These are phyloP conservation scores for Lymantria monacha DNA, from an alignment of 2,888 invertebrate genomes.

Conservation along the genomic window DNA sequence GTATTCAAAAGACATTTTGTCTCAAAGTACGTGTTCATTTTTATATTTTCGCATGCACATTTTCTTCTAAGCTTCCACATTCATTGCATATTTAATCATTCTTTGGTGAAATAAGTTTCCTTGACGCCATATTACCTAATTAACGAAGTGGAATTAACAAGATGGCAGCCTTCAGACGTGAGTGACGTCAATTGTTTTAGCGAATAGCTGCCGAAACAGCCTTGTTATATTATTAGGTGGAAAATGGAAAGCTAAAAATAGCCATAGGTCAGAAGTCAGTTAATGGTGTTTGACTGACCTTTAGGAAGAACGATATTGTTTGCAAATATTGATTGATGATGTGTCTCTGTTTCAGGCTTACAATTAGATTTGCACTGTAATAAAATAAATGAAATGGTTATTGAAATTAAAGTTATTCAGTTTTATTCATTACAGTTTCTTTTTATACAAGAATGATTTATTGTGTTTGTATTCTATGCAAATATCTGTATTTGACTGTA, in stretches of 20 bases:
- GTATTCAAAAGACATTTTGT: conserved; percentile 34
- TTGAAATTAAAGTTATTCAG: no score
- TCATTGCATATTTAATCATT: conserved; percentile 10
- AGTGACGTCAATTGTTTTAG: conserved; percentile 79
- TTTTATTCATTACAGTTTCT: no score
- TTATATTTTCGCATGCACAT: conserved; percentile 5
- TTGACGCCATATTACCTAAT: conserved; percentile 49
- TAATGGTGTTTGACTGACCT: conserved; percentile 35
- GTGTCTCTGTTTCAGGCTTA: conserved; percentile 8
- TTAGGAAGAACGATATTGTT: conserved; percentile 27
- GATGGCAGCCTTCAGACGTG: conserved; percentile 57
- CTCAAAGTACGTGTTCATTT: conserved; percentile 30
- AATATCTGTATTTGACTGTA: no score
- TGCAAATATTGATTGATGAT: conserved; percentile 26
- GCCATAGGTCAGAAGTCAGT: conserved; percentile 67
- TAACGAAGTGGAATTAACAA: conserved; percentile 59
- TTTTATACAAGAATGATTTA: no score
- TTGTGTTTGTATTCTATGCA: no score
- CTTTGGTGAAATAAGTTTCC: neutral
- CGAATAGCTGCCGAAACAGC: conserved; percentile 63
- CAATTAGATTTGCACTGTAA: conserved; percentile 9
- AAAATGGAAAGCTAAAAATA: conserved; percentile 67
- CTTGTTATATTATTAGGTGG: conserved; percentile 50
- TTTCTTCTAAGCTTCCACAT: conserved; percentile 6
- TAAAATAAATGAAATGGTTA: neutral